Evolutionary conservation across 2,888 invertebrate genomes (phyloP), one percentile per base, ranked within the genome.

Genomic region (Chaitophorus viminalis): DNA sequence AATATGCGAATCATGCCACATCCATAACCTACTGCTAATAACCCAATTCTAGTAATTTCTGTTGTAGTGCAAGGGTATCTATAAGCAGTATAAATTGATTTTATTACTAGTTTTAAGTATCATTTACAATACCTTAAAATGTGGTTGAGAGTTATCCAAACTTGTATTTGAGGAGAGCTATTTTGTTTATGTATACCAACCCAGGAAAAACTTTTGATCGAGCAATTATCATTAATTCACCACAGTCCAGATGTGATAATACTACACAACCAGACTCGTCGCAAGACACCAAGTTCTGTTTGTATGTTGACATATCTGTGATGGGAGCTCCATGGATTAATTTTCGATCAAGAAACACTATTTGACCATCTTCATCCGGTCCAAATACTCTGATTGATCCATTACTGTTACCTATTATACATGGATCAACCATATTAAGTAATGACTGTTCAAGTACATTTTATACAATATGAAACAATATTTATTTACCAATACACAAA

Each of bases 1-100:
- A 90, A 91, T 17, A 90, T 36, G 14, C 91, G 89, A 52, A 91
- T 90, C 88, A 90, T 90, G 25, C 91, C 91, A 21, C 90, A 90
- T 21, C 90, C 91, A 88, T 90, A 91, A 39, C 89, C 90, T 18
- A 81, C 75, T 0, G 90, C 90, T 11, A 90, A 89, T 11, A 91
- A 78, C 52, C 90, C 89, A n/a, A 89, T 90, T 54, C 76, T 86
- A 21, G 84, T 89, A 14, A 89, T 79, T 88, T 87, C 84, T 21
- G 82, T 82, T 25, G 82, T 84, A 29, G 88, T 88, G 31, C 89
- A 89, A 29, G 88, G 83, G 31, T 85, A 77, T 76, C 81, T 88
- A 18, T 31, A 85, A n/a, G 8, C 2, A 76, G 72, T 14, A 72
- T 68, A 79, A 77, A n/a, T 76, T 46, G 39, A 25, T 74, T 65